Conservation (phyloP, 1,140 invertebrate genomes). For the Archivesica marissinica region DNA sequence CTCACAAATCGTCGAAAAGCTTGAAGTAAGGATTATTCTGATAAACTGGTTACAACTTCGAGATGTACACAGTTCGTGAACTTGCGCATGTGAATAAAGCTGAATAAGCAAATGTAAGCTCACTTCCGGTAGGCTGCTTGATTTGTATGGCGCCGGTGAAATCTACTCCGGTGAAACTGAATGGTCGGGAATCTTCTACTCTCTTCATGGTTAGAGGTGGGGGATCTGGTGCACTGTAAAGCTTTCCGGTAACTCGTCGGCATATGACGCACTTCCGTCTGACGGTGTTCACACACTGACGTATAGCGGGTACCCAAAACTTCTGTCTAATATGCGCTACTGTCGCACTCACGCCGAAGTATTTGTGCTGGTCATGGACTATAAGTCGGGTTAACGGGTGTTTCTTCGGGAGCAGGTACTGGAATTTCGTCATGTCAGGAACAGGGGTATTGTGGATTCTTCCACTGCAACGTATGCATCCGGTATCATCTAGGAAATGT, state of each 20-base stretch:
- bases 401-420: not conserved
- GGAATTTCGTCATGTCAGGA: not conserved
- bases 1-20: conserved; percentile 42
- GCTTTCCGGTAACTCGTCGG: conserved; percentile 16
- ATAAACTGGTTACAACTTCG: conserved; percentile 3
- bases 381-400: not conserved
- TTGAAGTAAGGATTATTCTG: not conserved
- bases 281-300: not conserved
- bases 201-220: conserved; percentile 48
- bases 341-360: not conserved
- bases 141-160: conserved; percentile 59
- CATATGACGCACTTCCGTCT: conserved; percentile 11
- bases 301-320: conserved; percentile 5
- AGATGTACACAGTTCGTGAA: conserved; percentile 34
- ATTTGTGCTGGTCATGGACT: conserved; percentile 10
- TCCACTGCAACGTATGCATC: not conserved
- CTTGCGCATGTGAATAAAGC: conserved; percentile 40
- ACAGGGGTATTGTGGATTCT: not conserved
- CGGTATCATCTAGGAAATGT: not conserved
- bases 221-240: conserved; percentile 13
- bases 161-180: conserved; percentile 52
- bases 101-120: not conserved
- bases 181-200: conserved; percentile 24
- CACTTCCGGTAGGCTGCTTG: not conserved
- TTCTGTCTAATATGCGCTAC: conserved; percentile 21